Evolutionary conservation across 2,113 vertebrate species (phyloP).

Genomic region (Pomatostomus ruficeps): DNA sequence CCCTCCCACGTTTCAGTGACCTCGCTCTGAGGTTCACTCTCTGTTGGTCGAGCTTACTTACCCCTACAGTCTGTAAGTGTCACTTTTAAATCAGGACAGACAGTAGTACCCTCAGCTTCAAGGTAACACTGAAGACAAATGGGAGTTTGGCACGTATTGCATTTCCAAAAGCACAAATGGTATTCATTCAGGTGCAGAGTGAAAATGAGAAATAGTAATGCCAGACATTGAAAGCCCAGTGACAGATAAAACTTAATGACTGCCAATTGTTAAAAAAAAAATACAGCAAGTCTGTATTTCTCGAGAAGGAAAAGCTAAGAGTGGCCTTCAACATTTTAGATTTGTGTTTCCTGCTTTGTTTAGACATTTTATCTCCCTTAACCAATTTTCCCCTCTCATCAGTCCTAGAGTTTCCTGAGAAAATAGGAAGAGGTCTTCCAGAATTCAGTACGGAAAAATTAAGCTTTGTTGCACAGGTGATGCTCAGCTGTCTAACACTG

Average conservation of each 20-base stretch:
- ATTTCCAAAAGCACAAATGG: not conserved
- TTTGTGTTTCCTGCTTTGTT: not conserved
- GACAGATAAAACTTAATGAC: not conserved
- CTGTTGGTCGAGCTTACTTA: not conserved
- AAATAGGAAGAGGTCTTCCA: not conserved
- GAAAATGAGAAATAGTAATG: not conserved
- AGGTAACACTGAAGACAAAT: not conserved
- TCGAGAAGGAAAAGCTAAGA: not conserved
- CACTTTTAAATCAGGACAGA: not conserved
- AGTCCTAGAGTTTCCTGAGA: not conserved
- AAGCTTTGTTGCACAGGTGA: not conserved
- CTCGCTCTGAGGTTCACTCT: not conserved
- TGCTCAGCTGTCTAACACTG: not conserved
- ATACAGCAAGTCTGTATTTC: not conserved
- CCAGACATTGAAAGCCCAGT: not conserved
- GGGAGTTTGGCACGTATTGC: fast-evolving
- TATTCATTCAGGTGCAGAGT: not conserved
- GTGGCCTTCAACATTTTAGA: not conserved
- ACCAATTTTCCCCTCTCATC: not conserved
- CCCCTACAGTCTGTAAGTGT: not conserved
- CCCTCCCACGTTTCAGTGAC: not conserved
- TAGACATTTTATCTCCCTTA: not conserved
- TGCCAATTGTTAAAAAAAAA: not conserved
- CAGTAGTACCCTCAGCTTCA: not conserved
- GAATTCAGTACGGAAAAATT: not conserved